Evolutionary conservation across 2,888 invertebrate species (phyloP).

Genomic region (Hesperia comma): DNA sequence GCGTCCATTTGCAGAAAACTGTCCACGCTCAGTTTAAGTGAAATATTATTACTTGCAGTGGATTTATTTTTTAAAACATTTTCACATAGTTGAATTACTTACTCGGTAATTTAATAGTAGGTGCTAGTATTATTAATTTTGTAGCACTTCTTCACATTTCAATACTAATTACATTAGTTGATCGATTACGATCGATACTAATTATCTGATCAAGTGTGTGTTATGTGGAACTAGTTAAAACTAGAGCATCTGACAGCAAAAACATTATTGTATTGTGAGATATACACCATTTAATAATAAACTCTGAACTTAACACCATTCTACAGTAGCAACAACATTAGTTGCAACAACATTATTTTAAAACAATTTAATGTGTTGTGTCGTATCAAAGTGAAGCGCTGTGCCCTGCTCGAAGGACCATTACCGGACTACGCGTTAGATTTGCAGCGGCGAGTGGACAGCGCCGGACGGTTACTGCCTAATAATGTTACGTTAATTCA

Average conservation of each 20-base stretch:
- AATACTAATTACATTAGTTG: too few species aligned
- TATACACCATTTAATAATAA: too few species aligned
- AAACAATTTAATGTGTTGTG: neutral
- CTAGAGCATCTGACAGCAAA: too few species aligned
- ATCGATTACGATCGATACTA: too few species aligned
- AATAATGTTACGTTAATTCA: constrained; percentile 24
- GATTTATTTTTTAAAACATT: neutral
- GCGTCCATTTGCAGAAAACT: constrained; percentile 9
- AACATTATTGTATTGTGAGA: too few species aligned
- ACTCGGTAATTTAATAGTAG: too few species aligned
- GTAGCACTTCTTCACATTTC: too few species aligned
- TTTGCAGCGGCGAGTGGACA: constrained; percentile 16
- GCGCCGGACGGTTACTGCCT: constrained; percentile 9
- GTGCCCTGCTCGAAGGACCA: constrained; percentile 12
- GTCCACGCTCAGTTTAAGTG: neutral
- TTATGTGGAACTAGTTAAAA: too few species aligned
- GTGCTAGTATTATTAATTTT: too few species aligned
- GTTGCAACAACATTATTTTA: neutral
- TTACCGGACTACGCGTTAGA: neutral
- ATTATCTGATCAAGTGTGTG: too few species aligned
- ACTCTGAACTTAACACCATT: too few species aligned
- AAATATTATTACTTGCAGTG: neutral
- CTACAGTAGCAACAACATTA: too few species aligned
- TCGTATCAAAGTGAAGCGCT: neutral
- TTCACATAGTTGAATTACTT: neutral